Evolutionary conservation across 2,797 vertebrate species (phyloP), one percentile per base, ranked within the genome.

Genomic region (Pachyuromys duprasi): DNA sequence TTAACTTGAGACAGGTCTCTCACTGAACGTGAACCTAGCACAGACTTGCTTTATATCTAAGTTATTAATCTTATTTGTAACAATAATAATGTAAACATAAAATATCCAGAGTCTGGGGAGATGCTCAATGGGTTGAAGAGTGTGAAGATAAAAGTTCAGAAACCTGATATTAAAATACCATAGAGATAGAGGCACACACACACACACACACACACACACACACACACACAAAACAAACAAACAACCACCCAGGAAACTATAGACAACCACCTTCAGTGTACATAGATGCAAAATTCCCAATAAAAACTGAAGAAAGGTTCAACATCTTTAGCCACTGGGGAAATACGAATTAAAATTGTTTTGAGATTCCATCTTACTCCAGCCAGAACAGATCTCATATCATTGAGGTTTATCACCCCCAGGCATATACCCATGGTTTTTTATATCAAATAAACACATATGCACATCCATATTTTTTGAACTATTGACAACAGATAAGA

Each of bases 111-210:
- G 55, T 39, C n/a, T 62, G 55, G 26, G 57, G 62, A 24, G 3
- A 62, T 82, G 31, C 42, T 67, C 12, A 20, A 22, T 24, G 11
- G 62, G 6, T 49, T 45, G 31, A 42, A 84, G 42, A 67, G 3
- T 42, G n/a, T 67, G 42, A 67, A 18, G 9, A 65, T 49, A 49
- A n/a, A 39, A 84, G 11, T 67, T 49, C 18, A 67, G 26, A 26
- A 86, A 26, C 33, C 65, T 70, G 70, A 67, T 17, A 33, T 49
- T 31, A n/a, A 84, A 36, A 26, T 22, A 36, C 13, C 26, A 28
- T 11, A 17, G 8, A 1, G 1, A 53, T 1, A 42, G 2, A 12
- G 20, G 36, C 11, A 36, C 2, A 13, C 17, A 57, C 9, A n/a
- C 17, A n/a, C 17, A 22, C 31, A 39, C 9, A 24, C 69, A 36